Evolutionary conservation across 2,888 invertebrate genomes (phyloP).

Genomic region (Alviniconcha strummeri): DNA sequence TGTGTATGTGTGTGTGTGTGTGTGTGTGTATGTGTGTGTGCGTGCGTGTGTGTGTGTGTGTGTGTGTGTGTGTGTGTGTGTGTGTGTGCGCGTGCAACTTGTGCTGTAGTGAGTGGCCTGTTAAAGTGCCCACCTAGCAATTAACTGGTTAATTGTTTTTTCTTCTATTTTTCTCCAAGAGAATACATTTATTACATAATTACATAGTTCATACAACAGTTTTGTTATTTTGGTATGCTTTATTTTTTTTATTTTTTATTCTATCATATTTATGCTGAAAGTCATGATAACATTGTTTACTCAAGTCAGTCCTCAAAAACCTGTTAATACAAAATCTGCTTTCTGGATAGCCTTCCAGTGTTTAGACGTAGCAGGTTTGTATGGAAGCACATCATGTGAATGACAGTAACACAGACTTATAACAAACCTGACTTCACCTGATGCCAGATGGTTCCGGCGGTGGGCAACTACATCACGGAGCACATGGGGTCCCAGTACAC

Average conservation of each 20-base stretch:
- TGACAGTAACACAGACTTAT: too few species aligned
- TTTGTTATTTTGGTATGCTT: not conserved
- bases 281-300: too few species aligned
- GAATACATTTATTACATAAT: too few species aligned
- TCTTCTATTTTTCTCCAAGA: not conserved
- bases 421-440: too few species aligned
- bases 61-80: not conserved
- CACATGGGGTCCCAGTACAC: constrained; percentile 69
- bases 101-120: too few species aligned
- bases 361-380: too few species aligned
- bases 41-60: not conserved
- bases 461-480: constrained; percentile 70
- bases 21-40: not conserved
- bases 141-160: not conserved
- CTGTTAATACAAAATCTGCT: too few species aligned
- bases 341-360: too few species aligned
- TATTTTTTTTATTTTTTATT: not conserved
- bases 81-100: too few species aligned
- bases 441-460: constrained; percentile 69
- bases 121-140: not conserved
- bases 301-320: too few species aligned
- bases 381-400: too few species aligned
- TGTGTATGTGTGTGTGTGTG: not conserved
- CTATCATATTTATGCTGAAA: not conserved
- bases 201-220: not conserved